Evolutionary conservation across 2,797 vertebrate genomes (phyloP).

Genomic region (Miichthys miiuy): DNA sequence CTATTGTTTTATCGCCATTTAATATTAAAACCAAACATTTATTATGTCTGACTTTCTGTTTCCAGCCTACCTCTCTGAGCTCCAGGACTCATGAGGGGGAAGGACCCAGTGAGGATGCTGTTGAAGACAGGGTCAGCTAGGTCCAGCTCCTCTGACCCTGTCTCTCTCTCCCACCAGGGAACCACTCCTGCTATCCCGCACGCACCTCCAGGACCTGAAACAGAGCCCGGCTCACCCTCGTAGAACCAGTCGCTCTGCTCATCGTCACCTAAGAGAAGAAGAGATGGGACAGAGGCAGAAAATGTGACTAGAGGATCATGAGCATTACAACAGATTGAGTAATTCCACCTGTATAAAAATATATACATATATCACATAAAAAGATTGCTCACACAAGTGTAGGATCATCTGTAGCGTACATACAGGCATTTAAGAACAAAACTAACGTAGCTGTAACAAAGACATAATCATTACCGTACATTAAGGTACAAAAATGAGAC

Average conservation of each 20-base stretch:
- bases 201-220: slow-evolving; percentile 90
- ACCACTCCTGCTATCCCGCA: slow-evolving; percentile 94
- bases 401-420: too few relatives aligned
- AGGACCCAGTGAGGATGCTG: slow-evolving; percentile 95
- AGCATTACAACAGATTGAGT: too few relatives aligned
- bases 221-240: slow-evolving; percentile 91
- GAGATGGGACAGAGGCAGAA: background rate
- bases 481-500: background rate
- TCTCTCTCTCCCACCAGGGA: slow-evolving; percentile 97
- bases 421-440: too few relatives aligned
- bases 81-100: slow-evolving; percentile 86
- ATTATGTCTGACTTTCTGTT: background rate
- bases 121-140: slow-evolving; percentile 94
- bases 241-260: slow-evolving; percentile 99
- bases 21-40: background rate
- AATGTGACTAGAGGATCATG: background rate
- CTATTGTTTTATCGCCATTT: background rate
- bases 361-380: background rate
- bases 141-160: slow-evolving; percentile 88
- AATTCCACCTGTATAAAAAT: background rate
- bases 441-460: background rate
- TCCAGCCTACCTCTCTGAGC: slow-evolving; percentile 80
- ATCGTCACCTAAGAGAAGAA: slow-evolving; percentile 88
- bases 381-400: background rate
- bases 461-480: background rate